Evolutionary conservation across 1,140 invertebrate genomes (phyloP), one percentile per base, ranked within the genome.

Genomic region (Aradophagus sp.): DNA sequence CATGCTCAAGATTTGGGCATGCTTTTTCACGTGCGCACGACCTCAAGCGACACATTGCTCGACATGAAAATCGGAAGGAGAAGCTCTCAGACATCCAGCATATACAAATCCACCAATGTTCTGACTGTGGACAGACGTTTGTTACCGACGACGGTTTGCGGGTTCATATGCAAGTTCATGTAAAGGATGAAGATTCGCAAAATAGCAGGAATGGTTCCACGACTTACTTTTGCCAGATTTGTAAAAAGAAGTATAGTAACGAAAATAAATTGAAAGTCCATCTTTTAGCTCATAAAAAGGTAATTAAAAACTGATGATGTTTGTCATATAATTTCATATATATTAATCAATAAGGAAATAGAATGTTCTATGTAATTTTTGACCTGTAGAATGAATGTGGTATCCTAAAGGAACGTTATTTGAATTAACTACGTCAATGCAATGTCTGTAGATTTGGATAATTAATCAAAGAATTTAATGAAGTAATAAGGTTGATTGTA

Each of bases 21-120:
- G 81, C 83, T 0, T 84, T 84, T 48, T 86, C 82, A 3, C 71
- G 83, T 13, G 82, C 82, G 1, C 82, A 85, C 45, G 83, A 84
- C 32, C 71, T 84, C 0, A 84, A 84, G n/a, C 78, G 83, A 8
- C 84, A 85, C 17, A 84, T 86, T 53, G 78, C 76, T 3, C 75
- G 83, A 10, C 83, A 84, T 12, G 77, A 82, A n/a, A 76, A 76
- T 55, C 74, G 79, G n/a, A 84, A 84, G 38, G 79, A 85, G n/a
- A 78, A 77, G 29, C 23, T 79, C 2, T 66, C 63, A 2, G 77
- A 80, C 12, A 35, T 32, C n/a, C 47, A 68, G 10, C 36, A 58
- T 27, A 58, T 58, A 5, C 74, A 77, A 11, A 42, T 77, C 13
- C 65, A 63, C 19, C 50, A 68, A 0, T 82, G 80, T 29, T 11